Evolutionary conservation across 2,888 invertebrate genomes (phyloP).

Genomic region (Tipula helvola): DNA sequence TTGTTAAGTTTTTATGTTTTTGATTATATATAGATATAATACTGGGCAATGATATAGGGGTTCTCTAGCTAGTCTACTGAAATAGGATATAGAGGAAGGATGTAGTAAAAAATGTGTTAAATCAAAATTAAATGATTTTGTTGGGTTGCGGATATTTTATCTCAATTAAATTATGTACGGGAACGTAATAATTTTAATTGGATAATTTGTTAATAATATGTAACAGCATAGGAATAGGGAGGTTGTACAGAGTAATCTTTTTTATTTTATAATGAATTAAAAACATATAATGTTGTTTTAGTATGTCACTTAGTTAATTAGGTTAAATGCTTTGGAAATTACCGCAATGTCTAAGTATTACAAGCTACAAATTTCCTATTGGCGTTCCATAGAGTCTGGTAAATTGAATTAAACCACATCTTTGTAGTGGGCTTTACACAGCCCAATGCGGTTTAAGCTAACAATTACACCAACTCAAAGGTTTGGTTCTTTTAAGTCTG

Average conservation of each 20-base stretch:
- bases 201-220: not conserved
- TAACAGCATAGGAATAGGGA: not conserved
- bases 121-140: not conserved
- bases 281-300: no score
- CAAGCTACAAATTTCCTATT: no score
- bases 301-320: no score
- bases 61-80: not conserved
- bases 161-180: not conserved
- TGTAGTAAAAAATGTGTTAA: not conserved
- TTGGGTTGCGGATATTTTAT: not conserved
- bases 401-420: no score
- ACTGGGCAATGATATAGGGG: not conserved
- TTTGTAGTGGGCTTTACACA: no score
- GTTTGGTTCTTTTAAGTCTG: no score
- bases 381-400: no score
- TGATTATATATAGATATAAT: not conserved
- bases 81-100: not conserved
- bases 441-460: no score
- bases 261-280: not conserved
- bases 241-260: not conserved
- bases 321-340: no score
- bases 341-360: no score
- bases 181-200: not conserved
- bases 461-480: no score
- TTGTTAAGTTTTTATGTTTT: not conserved